A percentile compares a stretch with the other conserved stretches of the same genome.
Conservation (phyloP, 2,113 vertebrate genomes). For the Menura novaehollandiae region DNA sequence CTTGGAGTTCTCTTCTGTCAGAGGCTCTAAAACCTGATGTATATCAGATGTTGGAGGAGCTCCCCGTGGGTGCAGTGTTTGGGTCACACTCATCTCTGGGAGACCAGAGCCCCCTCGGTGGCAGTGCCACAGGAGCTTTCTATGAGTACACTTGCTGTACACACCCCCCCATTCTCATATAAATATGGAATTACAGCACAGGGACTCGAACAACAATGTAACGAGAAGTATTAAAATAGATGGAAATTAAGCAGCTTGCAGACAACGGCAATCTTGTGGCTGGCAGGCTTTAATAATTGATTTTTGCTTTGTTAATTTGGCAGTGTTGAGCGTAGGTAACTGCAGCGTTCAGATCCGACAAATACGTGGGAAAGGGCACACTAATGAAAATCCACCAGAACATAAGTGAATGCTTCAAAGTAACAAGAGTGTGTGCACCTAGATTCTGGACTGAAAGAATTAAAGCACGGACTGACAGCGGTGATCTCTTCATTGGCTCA, state of each 20-base stretch:
- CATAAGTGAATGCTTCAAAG: background rate
- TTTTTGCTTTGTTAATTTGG: conserved; percentile 12
- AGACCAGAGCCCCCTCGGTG: background rate
- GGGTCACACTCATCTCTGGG: background rate
- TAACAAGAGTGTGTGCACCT: background rate
- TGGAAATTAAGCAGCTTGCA: background rate
- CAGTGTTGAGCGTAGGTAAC: background rate
- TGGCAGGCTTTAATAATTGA: background rate
- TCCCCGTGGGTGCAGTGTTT: background rate
- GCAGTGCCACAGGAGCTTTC: background rate
- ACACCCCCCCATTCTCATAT: background rate
- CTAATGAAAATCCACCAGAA: background rate
- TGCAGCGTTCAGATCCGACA: fast-evolving
- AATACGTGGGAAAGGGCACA: background rate
- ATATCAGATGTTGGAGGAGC: fast-evolving
- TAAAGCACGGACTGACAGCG: fast-evolving
- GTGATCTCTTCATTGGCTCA: background rate
- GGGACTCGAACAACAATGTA: background rate
- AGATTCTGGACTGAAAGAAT: background rate
- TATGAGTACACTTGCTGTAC: fast-evolving
- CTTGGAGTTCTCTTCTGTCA: background rate
- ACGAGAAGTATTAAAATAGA: background rate
- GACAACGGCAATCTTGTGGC: background rate
- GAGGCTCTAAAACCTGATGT: background rate
- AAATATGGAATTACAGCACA: background rate